A percentile compares a stretch with the other conserved stretches of the same genome.
phyloP scores from a whole-genome alignment of 2,888 invertebrate species.

The Hermodice carunculata region DNA sequence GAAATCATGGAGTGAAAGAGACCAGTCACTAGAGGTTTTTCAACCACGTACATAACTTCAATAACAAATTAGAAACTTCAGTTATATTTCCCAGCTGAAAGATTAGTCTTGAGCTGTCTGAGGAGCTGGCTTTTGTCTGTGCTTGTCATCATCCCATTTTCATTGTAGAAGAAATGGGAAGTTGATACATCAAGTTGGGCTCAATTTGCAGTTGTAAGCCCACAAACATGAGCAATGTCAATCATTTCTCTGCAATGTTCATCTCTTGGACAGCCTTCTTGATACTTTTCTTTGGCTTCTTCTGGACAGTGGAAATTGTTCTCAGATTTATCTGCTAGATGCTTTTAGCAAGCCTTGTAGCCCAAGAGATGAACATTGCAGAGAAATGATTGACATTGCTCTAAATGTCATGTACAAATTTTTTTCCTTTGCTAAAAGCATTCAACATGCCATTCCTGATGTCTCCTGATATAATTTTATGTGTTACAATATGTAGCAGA shows the following conservation, averaged over 20 bases:
- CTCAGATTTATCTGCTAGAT: slow-evolving; percentile 9
- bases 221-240: slow-evolving; percentile 7
- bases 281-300: slow-evolving; percentile 4
- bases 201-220: neutral
- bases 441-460: slow-evolving; percentile 2
- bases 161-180: neutral
- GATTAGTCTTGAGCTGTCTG: slow-evolving; percentile 11
- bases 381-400: no score
- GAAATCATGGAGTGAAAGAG: neutral
- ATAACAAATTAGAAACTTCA: neutral
- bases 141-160: slow-evolving; percentile 7
- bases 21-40: neutral
- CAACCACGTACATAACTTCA: neutral
- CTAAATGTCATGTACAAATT: slow-evolving; percentile 2
- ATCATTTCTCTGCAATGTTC: slow-evolving; percentile 10
- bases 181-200: neutral
- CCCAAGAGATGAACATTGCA: neutral
- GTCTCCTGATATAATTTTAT: slow-evolving; percentile 3
- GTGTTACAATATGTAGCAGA: slow-evolving; percentile 5
- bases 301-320: slow-evolving; percentile 1
- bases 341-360: neutral
- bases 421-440: slow-evolving; percentile 6
- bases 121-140: slow-evolving; percentile 7
- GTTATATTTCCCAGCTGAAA: neutral
- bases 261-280: slow-evolving; percentile 8